Evolutionary conservation across 2,113 vertebrate species (phyloP).

Genomic region (Oryzias javanicus): DNA sequence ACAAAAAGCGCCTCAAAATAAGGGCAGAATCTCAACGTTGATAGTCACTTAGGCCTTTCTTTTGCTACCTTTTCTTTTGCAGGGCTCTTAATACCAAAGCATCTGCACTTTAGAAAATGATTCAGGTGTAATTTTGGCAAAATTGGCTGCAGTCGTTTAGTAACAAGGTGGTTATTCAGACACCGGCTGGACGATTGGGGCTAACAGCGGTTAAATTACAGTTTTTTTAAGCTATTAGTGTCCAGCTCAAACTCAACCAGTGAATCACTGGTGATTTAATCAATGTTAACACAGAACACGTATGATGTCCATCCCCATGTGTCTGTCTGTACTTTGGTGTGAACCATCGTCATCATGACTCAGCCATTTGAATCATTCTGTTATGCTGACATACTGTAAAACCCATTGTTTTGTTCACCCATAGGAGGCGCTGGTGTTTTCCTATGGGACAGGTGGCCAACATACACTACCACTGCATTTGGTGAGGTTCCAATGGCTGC

Average conservation of each 20-base stretch:
- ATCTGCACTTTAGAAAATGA: slow-evolving; percentile 8
- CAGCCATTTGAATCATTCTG: slow-evolving; percentile 52
- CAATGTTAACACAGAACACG: slow-evolving; percentile 20
- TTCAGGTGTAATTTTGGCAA: slow-evolving; percentile 17
- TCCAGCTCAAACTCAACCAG: slow-evolving; percentile 11
- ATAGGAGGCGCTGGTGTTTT: slow-evolving; percentile 83
- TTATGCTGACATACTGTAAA: slow-evolving; percentile 70
- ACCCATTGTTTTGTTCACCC: slow-evolving; percentile 79
- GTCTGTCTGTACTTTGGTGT: slow-evolving; percentile 23
- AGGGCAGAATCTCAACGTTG: no score
- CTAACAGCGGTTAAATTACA: no score
- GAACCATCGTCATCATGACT: slow-evolving; percentile 38
- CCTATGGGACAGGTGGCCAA: slow-evolving; percentile 79
- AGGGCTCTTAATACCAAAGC: neutral
- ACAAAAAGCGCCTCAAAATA: slow-evolving; percentile 2
- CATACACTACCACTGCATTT: slow-evolving; percentile 79
- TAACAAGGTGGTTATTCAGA: slow-evolving; percentile 39
- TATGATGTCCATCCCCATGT: slow-evolving; percentile 11
- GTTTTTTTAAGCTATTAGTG: slow-evolving; percentile 8
- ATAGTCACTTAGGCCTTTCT: no score
- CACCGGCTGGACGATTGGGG: slow-evolving; percentile 14
- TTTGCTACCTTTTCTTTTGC: neutral
- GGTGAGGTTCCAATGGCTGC: slow-evolving; percentile 77
- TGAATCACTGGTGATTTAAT: slow-evolving; percentile 3
- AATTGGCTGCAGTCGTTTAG: neutral